Evolutionary conservation across 2,888 invertebrate genomes (phyloP).

Genomic region (Diplolepis rosae): DNA sequence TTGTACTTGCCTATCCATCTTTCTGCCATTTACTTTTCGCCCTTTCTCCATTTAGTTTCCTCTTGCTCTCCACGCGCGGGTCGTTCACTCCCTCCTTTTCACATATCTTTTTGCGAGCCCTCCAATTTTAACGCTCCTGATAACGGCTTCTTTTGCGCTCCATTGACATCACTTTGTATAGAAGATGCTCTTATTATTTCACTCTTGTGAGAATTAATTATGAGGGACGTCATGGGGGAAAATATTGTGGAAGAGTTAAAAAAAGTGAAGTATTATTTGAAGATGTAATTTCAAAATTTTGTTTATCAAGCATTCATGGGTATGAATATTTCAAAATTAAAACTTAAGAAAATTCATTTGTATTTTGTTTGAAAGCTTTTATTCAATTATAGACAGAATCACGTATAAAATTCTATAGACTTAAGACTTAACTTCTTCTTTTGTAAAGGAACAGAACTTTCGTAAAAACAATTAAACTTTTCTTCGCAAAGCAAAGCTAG

Average conservation of each 20-base stretch:
- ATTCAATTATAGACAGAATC: no score
- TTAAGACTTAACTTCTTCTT: background rate
- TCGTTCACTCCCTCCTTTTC: constrained; percentile 4
- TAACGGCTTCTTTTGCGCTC: constrained; percentile 13
- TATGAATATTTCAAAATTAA: no score
- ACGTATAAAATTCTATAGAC: no score
- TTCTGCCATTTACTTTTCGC: constrained; percentile 22
- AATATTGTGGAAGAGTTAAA: background rate
- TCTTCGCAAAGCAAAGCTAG: background rate
- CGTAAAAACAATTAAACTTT: constrained; percentile 3
- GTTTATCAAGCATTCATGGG: background rate
- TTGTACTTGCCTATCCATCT: constrained; percentile 7
- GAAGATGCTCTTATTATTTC: background rate
- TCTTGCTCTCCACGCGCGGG: constrained; percentile 20
- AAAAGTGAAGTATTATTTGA: no score
- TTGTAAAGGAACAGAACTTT: constrained; percentile 7
- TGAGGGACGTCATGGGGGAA: background rate
- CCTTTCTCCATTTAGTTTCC: constrained; percentile 48
- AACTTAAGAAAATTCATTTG: no score
- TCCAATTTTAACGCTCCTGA: constrained; percentile 13
- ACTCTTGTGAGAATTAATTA: constrained; percentile 4
- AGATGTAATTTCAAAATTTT: background rate
- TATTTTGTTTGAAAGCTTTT: no score
- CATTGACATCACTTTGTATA: constrained; percentile 1
- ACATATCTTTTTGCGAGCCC: constrained; percentile 14